Evolutionary conservation across 2,888 invertebrate species (phyloP), one percentile per base, ranked within the genome.

Genomic region (Cheilosia urbana): DNA sequence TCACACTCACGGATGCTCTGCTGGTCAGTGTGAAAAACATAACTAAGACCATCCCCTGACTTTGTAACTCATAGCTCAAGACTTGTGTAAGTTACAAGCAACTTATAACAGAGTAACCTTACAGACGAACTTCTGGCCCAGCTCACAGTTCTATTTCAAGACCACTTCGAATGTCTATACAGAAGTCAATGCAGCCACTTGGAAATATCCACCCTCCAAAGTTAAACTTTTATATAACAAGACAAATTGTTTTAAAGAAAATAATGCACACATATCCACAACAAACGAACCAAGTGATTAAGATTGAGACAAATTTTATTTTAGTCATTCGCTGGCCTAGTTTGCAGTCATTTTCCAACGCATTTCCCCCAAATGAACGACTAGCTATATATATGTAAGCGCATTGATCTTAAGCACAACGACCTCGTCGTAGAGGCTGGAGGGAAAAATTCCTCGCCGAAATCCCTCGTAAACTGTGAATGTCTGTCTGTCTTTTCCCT

Each of bases 361-460:
- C 7, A 9, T 47, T 30, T 30, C 17, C 47, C n/a, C 34, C n/a
- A 34, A 47, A 57, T 34, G 45, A 17, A 45, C n/a, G 9, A 30
- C 30, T 30, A 30, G 6, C 2, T 4, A 1, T 30, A 9, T 30
- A 30, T 30, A 30, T 30, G 30, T 9, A 9, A 9, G 30, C 19
- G 24, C 30, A 66, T 27, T 37, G 17, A 72, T 58, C 45, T 51
- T 27, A 13, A 17, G 66, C 30, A 47, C 80, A 80, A 76, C 63
- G 76, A 51, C 76, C 80, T 42, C 49, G 24, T 30, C 53, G 27
- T n/a, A 17, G 17, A 13, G 21, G 17, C 47, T 24, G 40, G 15
- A 71, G 13, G 3, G 13, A 9, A 68, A 78, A 66, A 77, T 62
- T 62, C 72, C n/a, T 62, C 66, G 77, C 77, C 49, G 65, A 77